A percentile compares a stretch with the other conserved stretches of the same genome.
phyloP scores from a whole-genome alignment of 2,888 invertebrate species.

The Spatulosminthurus flaviceps region DNA sequence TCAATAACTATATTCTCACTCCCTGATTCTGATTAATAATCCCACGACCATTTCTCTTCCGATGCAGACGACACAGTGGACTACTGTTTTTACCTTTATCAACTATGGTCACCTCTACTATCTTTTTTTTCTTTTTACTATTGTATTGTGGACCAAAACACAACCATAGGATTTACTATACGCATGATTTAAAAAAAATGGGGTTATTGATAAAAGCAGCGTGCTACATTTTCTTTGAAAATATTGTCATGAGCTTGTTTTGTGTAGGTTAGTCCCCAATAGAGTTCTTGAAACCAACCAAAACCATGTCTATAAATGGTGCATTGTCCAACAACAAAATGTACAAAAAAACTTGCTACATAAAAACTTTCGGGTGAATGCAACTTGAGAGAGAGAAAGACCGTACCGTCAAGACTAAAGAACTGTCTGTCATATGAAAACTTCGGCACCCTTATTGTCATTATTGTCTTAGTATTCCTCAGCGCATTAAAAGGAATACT shows the following conservation, averaged over 20 bases:
- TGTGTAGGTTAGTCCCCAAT: slow-evolving; percentile 18
- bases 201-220: slow-evolving; percentile 43
- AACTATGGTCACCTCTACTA: neutral
- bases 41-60: neutral
- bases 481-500: too few relatives aligned
- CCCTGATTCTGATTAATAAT: neutral
- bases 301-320: slow-evolving; percentile 25
- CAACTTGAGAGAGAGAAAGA: neutral
- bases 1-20: neutral
- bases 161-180: too few relatives aligned
- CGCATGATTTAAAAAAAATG: slow-evolving; percentile 26
- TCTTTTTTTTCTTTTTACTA: too few relatives aligned
- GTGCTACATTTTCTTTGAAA: slow-evolving; percentile 41
- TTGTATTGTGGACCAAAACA: neutral
- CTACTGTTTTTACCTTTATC: neutral
- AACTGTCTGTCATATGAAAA: neutral
- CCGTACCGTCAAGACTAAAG: too few relatives aligned
- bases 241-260: slow-evolving; percentile 39
- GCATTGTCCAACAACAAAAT: slow-evolving; percentile 3
- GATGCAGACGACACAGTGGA: neutral
- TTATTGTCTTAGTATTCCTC: too few relatives aligned
- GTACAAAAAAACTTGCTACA: slow-evolving; percentile 19
- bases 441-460: neutral
- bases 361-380: slow-evolving; percentile 14
- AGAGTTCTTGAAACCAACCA: slow-evolving; percentile 18